Base-by-base conservation (phyloP, 2,113 vertebrate species). In the Hymenochirus boettgeri region DNA sequence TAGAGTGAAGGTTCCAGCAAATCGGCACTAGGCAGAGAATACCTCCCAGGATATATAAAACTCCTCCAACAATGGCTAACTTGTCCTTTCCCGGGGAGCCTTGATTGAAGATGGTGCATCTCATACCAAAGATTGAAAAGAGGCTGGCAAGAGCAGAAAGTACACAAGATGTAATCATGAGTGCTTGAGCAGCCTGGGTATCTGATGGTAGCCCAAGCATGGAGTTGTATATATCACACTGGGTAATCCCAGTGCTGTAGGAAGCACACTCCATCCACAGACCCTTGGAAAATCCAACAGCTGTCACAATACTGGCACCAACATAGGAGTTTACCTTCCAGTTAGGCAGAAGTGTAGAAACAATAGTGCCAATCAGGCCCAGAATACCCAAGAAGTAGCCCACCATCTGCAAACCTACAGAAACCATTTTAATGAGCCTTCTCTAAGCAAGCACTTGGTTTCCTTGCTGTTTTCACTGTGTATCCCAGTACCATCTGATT, bases 261-360 rank as follows among this genome's bases (percentile, higher is more conserved):
- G 88, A 86, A 37, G 96, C 95, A 0, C 96, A 99, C 64, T 95
- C 95, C 95, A 98, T 98, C 96, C 96, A 98, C 48, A 99, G 86
- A 22, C 96, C 96, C 71, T 92, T 88, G 85, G 90, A 88, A 82
- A 88, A 95, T 67, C 77, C 83, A 23, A 96, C 85, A 0, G 93
- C 92, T 0, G 96, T 98, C 57, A 99, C 89, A 0, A 98, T 97
- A 78, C 95, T 99, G 73, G 93, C 82, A 46, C 95, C 95, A 0
- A 97, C 77, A 71, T 95, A 93, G 22, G 96, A 89, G 2, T 92
- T 93, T 15, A 71, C 89, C 79, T 85, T 85, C 96, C 96, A 99
- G 75, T 76, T 89, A 1, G 95, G 96, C 17, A 99, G 85, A 29
- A 98, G 75, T 0, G 91, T 98, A 79, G 92, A 72, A 0, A 89